Percentiles rank a stretch among this genome's conserved stretches.
Evolutionary conservation across 2,888 invertebrate genomes (phyloP).

Genomic region (Xestoiulus laeticollis): DNA sequence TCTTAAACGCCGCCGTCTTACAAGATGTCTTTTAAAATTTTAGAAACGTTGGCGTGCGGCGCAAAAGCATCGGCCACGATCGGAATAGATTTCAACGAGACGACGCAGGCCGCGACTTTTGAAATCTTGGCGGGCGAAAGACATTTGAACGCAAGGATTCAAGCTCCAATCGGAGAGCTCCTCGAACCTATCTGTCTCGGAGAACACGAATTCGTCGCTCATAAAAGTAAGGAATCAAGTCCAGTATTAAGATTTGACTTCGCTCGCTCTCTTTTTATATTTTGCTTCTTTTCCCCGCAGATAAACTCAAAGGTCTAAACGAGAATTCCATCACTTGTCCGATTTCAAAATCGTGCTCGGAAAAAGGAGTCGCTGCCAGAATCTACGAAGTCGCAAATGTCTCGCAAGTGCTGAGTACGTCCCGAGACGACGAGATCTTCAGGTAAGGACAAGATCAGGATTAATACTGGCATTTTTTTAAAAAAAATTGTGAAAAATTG

Average conservation of each 20-base stretch:
- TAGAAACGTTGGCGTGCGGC: conserved; percentile 3
- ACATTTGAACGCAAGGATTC: conserved; percentile 68
- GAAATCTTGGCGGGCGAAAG: conserved; percentile 70
- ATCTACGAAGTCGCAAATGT: conserved; percentile 83
- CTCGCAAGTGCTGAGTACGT: conserved; percentile 71
- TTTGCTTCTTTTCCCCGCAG: no score
- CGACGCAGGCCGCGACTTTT: conserved; percentile 86
- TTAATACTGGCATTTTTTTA: no score
- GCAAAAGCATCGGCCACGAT: conserved; percentile 70
- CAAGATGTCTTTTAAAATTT: conserved; percentile 16
- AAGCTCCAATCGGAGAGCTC: conserved; percentile 87
- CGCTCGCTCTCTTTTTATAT: no score
- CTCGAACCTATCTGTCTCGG: conserved; percentile 81
- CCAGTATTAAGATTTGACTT: no score
- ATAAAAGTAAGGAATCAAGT: conserved; percentile 74
- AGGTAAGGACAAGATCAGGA: not conserved
- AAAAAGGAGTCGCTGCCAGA: conserved; percentile 69
- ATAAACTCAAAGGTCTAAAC: conserved; percentile 89
- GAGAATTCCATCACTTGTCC: conserved; percentile 70
- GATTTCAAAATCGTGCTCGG: conserved; percentile 64
- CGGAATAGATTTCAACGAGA: conserved; percentile 92
- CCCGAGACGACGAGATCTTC: conserved; percentile 63
- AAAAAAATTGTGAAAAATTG: no score
- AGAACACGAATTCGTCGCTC: conserved; percentile 74
- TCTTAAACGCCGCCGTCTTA: no score